These are phyloP conservation scores for Acanthisitta chloris DNA, from an alignment of 2,113 vertebrate genomes.

Conservation along the genomic window DNA sequence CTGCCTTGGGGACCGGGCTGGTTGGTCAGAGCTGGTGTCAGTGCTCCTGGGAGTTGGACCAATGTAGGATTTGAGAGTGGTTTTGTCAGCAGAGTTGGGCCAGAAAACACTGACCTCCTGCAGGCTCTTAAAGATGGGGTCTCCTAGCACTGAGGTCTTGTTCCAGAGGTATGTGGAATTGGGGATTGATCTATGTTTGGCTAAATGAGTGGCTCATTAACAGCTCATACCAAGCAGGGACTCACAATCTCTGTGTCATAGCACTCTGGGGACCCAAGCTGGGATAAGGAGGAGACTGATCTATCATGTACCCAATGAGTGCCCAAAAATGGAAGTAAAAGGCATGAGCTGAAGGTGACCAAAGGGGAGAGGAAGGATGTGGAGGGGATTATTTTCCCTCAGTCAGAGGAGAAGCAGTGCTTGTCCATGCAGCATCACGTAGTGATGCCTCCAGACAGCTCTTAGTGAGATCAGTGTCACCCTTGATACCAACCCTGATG, in stretches of 20 bases:
- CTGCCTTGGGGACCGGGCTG: not conserved
- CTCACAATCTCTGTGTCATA: rapidly evolving
- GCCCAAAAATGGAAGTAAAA: not conserved
- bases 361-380: not conserved
- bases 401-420: not conserved
- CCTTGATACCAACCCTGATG: not conserved
- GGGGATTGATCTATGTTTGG: not conserved
- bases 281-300: not conserved
- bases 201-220: not conserved
- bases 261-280: not conserved
- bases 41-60: not conserved
- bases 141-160: not conserved
- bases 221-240: not conserved
- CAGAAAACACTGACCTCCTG: rapidly evolving
- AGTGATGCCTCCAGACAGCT: not conserved
- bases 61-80: rapidly evolving
- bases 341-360: not conserved
- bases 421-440: rapidly evolving
- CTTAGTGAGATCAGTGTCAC: not conserved
- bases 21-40: not conserved
- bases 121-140: not conserved
- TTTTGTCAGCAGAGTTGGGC: not conserved
- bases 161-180: rapidly evolving
- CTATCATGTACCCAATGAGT: not conserved
- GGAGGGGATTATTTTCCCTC: not conserved